phyloP scores from a whole-genome alignment of 1,140 invertebrate genomes.

The Drosophila seguyi region DNA sequence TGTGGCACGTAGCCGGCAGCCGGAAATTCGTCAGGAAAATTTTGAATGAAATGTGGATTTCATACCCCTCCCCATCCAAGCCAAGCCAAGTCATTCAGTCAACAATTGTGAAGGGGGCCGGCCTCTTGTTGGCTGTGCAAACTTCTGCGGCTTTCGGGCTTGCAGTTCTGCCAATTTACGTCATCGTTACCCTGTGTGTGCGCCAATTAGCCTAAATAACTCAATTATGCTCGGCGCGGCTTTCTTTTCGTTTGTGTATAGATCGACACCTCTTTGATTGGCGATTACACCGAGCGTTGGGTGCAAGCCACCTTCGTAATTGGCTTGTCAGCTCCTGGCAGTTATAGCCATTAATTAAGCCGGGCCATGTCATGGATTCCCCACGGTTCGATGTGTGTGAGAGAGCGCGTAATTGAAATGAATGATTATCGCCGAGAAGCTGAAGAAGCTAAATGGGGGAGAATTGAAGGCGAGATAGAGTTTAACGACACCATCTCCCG shows the following conservation, averaged over 20 bases:
- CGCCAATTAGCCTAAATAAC: slow-evolving; percentile 78
- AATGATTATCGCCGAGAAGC: slow-evolving; percentile 30
- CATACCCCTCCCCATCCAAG: not conserved
- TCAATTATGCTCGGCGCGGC: slow-evolving; percentile 65
- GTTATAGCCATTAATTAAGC: slow-evolving; percentile 61
- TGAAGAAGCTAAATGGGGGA: not conserved
- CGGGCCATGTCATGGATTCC: slow-evolving; percentile 10
- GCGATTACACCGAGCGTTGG: slow-evolving; percentile 48
- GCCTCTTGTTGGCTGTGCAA: slow-evolving; percentile 59
- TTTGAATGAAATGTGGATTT: slow-evolving; percentile 56
- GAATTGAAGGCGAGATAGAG: not conserved
- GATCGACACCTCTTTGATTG: slow-evolving; percentile 71
- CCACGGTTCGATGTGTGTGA: slow-evolving; percentile 13
- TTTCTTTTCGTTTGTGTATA: slow-evolving; percentile 24
- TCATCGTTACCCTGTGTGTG: slow-evolving; percentile 26
- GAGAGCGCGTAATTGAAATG: slow-evolving; percentile 45
- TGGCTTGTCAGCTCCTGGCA: slow-evolving; percentile 43
- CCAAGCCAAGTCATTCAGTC: slow-evolving; percentile 14
- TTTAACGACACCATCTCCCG: slow-evolving; percentile 4
- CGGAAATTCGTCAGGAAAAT: slow-evolving; percentile 51
- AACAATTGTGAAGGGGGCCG: slow-evolving; percentile 27
- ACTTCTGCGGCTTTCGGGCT: slow-evolving; percentile 55
- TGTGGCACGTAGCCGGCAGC: slow-evolving; percentile 51
- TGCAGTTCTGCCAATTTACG: slow-evolving; percentile 58
- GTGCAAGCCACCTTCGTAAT: slow-evolving; percentile 53